Conservation (phyloP, 2,113 vertebrate species). For the Micromys minutus region DNA sequence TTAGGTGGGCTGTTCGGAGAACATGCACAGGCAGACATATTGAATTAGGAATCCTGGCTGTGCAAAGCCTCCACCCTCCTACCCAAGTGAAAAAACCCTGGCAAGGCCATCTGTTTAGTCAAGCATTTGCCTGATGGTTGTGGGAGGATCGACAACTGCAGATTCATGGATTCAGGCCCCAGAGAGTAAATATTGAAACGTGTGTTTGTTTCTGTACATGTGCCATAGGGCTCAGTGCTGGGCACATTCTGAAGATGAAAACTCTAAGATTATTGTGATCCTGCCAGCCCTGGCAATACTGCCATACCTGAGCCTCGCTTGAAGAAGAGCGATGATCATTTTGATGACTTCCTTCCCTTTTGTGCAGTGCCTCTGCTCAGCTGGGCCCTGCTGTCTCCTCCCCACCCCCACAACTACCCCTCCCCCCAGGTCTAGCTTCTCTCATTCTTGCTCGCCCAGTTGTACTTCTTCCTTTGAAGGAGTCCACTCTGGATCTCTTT, state of each 20-base stretch:
- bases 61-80: constrained; percentile 72
- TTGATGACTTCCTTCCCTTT: constrained; percentile 17
- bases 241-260: constrained; percentile 76
- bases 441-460: background rate
- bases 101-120: constrained; percentile 79
- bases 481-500: background rate
- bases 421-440: background rate
- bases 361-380: background rate
- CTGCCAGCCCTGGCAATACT: constrained; percentile 17
- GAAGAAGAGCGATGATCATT: constrained; percentile 41
- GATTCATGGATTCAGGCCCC: constrained; percentile 67
- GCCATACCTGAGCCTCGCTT: constrained; percentile 56
- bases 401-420: background rate
- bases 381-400: background rate
- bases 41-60: constrained; percentile 72
- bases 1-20: constrained; percentile 38
- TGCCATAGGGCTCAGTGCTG: constrained; percentile 73
- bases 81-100: constrained; percentile 74
- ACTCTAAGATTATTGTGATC: constrained; percentile 70
- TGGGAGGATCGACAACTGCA: constrained; percentile 80
- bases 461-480: constrained; percentile 20
- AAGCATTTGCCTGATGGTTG: constrained; percentile 78
- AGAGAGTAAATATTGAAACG: constrained; percentile 82
- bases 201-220: constrained; percentile 81
- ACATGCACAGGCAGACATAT: constrained; percentile 63